phyloP scores from a whole-genome alignment of 1,140 invertebrate species.

The Scaptomyza hsui region DNA sequence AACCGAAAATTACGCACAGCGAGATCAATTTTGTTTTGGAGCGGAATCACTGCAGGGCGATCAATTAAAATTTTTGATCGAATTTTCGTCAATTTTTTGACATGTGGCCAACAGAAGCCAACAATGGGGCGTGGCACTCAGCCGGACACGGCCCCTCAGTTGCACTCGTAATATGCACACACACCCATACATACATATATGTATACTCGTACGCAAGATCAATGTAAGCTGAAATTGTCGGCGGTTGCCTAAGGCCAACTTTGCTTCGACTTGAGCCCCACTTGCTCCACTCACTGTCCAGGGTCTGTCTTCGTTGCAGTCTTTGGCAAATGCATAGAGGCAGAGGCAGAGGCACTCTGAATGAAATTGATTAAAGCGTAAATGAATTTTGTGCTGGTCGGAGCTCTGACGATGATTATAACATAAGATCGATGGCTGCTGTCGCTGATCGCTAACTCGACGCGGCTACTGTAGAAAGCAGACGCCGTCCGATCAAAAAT shows the following conservation, averaged over 20 bases:
- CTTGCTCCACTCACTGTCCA: neutral
- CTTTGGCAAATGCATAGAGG: neutral
- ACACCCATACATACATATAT: neutral
- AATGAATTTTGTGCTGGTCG: slow-evolving; percentile 80
- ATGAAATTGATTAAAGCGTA: slow-evolving; percentile 84
- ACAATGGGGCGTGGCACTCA: slow-evolving; percentile 25
- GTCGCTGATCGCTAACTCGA: slow-evolving; percentile 84
- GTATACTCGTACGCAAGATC: slow-evolving; percentile 30
- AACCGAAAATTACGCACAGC: slow-evolving; percentile 75
- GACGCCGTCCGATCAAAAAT: slow-evolving; percentile 41
- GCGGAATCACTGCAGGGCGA: slow-evolving; percentile 83
- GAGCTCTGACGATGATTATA: slow-evolving; percentile 71
- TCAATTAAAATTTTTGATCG: slow-evolving; percentile 84
- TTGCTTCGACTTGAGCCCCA: slow-evolving; percentile 1
- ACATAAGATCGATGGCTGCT: slow-evolving; percentile 81
- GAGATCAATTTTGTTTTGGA: slow-evolving; percentile 76
- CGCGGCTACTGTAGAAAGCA: slow-evolving; percentile 81
- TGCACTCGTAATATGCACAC: slow-evolving; percentile 32
- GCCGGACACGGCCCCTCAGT: slow-evolving; percentile 4
- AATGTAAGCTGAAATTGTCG: slow-evolving; percentile 56
- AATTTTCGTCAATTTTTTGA: slow-evolving; percentile 84
- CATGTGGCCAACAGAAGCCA: slow-evolving; percentile 83
- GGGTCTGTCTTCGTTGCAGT: neutral
- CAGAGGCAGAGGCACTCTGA: slow-evolving; percentile 37
- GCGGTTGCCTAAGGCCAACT: slow-evolving; percentile 39